Evolutionary conservation across 2,113 vertebrate species (phyloP).

Genomic region (Crotalus tigris): DNA sequence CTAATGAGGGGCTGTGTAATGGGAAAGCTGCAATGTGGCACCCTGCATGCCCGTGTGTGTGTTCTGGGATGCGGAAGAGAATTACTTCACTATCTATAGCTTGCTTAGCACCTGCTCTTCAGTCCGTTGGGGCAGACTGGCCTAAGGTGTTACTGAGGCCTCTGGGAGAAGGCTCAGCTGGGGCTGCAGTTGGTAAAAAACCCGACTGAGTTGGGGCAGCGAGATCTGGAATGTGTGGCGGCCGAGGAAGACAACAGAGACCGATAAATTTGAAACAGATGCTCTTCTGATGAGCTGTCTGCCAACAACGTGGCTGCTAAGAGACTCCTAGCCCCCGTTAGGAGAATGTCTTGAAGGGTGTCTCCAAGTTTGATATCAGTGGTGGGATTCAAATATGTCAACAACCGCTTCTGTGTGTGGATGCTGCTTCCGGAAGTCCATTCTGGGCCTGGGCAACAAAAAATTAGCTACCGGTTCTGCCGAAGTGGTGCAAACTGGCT

Average conservation of each 20-base stretch:
- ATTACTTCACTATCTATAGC: slow-evolving; percentile 77
- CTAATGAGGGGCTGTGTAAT: slow-evolving; percentile 84
- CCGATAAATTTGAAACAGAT: slow-evolving; percentile 70
- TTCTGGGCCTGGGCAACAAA: no score
- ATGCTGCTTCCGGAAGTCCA: no score
- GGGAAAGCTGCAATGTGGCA: slow-evolving; percentile 58
- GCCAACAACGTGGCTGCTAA: slow-evolving; percentile 29
- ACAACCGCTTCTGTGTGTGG: no score
- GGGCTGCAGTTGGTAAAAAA: slow-evolving; percentile 70
- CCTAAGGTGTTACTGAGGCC: slow-evolving; percentile 65
- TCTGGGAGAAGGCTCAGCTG: slow-evolving; percentile 84
- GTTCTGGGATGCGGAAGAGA: slow-evolving; percentile 68
- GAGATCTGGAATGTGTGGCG: slow-evolving; percentile 35
- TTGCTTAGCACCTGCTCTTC: slow-evolving; percentile 84
- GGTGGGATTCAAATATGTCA: no score
- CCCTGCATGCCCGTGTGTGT: slow-evolving; percentile 69
- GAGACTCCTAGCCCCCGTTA: neutral
- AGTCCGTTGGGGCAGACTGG: slow-evolving; percentile 69
- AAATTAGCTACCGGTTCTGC: no score
- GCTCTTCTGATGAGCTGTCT: slow-evolving; percentile 32
- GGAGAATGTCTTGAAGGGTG: neutral
- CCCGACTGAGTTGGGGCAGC: slow-evolving; percentile 60
- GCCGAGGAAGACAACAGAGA: slow-evolving; percentile 41
- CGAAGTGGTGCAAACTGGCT: no score
- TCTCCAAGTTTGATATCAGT: neutral